Evolutionary conservation across 2,888 invertebrate genomes (phyloP).

Genomic region (Tipula vernalis): DNA sequence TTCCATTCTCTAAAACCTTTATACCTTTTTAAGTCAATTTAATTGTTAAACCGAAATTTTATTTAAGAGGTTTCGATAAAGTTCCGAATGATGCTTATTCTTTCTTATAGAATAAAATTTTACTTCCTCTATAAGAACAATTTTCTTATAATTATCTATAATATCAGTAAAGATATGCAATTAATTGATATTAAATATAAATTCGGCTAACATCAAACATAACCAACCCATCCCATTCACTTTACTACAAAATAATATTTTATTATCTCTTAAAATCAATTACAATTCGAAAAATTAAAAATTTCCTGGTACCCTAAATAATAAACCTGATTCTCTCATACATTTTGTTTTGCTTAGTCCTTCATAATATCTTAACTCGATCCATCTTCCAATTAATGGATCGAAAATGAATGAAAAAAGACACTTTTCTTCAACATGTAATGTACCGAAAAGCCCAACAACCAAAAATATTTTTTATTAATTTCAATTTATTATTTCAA

Average conservation of each 20-base stretch:
- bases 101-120: too few species aligned
- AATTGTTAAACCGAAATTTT: too few species aligned
- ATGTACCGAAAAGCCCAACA: not conserved
- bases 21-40: too few species aligned
- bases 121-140: too few species aligned
- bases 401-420: not conserved
- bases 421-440: not conserved
- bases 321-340: not conserved
- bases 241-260: not conserved
- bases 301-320: not conserved
- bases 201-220: not conserved
- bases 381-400: not conserved
- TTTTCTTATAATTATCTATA: too few species aligned
- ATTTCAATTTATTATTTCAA: not conserved
- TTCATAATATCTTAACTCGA: not conserved
- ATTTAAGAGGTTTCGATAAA: too few species aligned
- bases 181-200: not conserved
- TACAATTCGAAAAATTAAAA: not conserved
- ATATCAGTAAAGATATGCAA: not conserved
- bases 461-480: not conserved
- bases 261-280: not conserved
- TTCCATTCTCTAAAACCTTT: too few species aligned
- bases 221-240: not conserved
- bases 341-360: not conserved
- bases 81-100: too few species aligned